These are phyloP conservation scores for Anoplolepis gracilipes DNA, from an alignment of 1,140 invertebrate genomes.

Conservation along the genomic window DNA sequence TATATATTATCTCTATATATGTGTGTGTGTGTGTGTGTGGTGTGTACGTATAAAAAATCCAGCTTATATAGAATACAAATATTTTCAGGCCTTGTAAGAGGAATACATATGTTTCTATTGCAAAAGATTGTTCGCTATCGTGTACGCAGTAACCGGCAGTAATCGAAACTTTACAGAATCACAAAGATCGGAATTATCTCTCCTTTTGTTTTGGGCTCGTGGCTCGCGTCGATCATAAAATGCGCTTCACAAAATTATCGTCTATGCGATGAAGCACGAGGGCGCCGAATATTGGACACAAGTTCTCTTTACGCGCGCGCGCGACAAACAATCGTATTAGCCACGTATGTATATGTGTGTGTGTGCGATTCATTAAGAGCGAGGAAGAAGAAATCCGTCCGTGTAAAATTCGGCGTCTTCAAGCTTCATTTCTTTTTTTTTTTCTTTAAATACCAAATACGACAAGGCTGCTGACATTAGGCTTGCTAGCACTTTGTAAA, in stretches of 20 bases:
- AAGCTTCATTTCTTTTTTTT: conserved; percentile 76
- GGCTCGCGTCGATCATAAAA: conserved; percentile 77
- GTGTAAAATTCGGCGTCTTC: conserved; percentile 65
- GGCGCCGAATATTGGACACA: conserved; percentile 80
- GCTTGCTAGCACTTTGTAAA: conserved; percentile 85
- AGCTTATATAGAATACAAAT: neutral
- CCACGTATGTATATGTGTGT: too few species aligned
- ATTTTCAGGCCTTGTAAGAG: neutral
- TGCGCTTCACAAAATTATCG: conserved; percentile 81
- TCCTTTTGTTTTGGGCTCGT: conserved; percentile 78
- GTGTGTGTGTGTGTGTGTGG: too few species aligned
- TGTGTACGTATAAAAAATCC: conserved; percentile 21
- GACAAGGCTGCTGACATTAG: conserved; percentile 82
- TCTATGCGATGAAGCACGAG: conserved; percentile 80
- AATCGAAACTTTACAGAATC: neutral
- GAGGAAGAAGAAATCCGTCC: conserved; percentile 66
- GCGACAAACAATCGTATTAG: conserved; percentile 7
- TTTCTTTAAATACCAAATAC: conserved; percentile 76
- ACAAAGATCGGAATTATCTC: too few species aligned
- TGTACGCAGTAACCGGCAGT: conserved; percentile 8
- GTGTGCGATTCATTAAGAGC: neutral
- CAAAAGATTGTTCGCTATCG: conserved; percentile 7
- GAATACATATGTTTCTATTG: conserved; percentile 25
- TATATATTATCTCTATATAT: neutral
- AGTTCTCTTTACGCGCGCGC: too few species aligned